These are phyloP conservation scores for Pimpla rufipes DNA, from an alignment of 2,888 invertebrate genomes.

Conservation along the genomic window DNA sequence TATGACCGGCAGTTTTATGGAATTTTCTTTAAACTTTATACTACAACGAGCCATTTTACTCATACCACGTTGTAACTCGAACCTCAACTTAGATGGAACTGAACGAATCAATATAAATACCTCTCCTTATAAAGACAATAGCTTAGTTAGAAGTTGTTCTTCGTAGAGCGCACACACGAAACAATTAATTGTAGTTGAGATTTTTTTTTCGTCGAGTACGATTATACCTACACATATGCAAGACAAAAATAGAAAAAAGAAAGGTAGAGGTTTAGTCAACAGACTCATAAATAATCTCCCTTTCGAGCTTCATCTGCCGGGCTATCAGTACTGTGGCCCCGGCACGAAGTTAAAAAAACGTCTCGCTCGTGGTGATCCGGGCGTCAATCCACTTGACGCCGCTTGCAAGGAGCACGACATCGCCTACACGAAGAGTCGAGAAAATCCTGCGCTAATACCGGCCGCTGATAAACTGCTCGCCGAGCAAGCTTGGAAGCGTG, in stretches of 20 bases:
- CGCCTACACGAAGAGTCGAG: constrained; percentile 68
- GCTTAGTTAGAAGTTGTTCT: background rate
- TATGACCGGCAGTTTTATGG: constrained; percentile 39
- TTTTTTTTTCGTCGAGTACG: background rate
- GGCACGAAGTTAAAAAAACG: constrained; percentile 75
- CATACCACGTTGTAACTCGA: background rate
- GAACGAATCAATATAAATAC: constrained; percentile 7
- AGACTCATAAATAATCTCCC: constrained; percentile 67
- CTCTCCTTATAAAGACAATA: background rate
- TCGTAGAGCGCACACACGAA: background rate
- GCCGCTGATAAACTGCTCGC: constrained; percentile 79
- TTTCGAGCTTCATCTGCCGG: constrained; percentile 69
- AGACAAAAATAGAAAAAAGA: constrained; percentile 7
- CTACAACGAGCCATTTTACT: background rate
- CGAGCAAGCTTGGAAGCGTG: constrained; percentile 77
- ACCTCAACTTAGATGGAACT: background rate
- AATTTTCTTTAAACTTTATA: constrained; percentile 44
- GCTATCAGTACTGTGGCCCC: constrained; percentile 78
- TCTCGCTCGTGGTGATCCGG: constrained; percentile 58
- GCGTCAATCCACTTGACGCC: constrained; percentile 74
- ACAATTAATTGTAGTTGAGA: background rate
- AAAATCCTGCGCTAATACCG: constrained; percentile 72
- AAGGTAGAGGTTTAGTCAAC: constrained; percentile 61
- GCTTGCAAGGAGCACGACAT: constrained; percentile 74
- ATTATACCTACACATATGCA: constrained; percentile 3